Evolutionary conservation across 2,113 vertebrate species (phyloP), one percentile per base, ranked within the genome.

Genomic region (Poeciliopsis occidentalis): DNA sequence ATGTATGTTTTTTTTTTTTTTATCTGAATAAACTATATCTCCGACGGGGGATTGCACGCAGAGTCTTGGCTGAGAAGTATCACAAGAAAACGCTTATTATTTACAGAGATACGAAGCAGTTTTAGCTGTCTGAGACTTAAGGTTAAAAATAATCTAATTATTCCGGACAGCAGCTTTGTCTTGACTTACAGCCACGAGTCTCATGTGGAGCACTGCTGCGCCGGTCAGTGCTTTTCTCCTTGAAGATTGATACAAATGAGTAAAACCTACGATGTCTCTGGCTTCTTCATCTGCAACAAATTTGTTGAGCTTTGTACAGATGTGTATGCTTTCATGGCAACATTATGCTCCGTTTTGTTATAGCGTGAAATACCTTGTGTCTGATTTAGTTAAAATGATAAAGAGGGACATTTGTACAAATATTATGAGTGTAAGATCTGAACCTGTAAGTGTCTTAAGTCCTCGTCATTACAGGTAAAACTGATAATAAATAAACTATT

Each of bases 141-240:
- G 12, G 66, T 19, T 68, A 68, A 68, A 29, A 27, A 51, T 68
- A 68, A 51, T 51, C 27, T 29, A 29, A 68, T 68, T 51, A 68
- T 68, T 30, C 66, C 19, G 27, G 26, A 30, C 39, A 29, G 31
- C 44, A 51, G 41, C 19, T 32, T 8, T 24, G 29, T 2, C 4
- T 4, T 66, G 24, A 39, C 30, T 41, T 30, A 68, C 27, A 64
- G 63, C 31, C 8, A n/a, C 15, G 8, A 57, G 24, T 8, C 51
- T 24, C 22, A 57, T 57, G 8, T 3, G n/a, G 22, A 57, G 51
- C 51, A n/a, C 22, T 17, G 51, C 8, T 24, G 51, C n/a, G 51
- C 6, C 17, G 22, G 10, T 24, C 2, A 8, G 7, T n/a, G 19
- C 51, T n/a, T 57, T 8, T 24, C 8, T 57, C 10, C 22, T 47